phyloP scores from a whole-genome alignment of 2,113 vertebrate genomes.

The Myotis yumanensis region DNA sequence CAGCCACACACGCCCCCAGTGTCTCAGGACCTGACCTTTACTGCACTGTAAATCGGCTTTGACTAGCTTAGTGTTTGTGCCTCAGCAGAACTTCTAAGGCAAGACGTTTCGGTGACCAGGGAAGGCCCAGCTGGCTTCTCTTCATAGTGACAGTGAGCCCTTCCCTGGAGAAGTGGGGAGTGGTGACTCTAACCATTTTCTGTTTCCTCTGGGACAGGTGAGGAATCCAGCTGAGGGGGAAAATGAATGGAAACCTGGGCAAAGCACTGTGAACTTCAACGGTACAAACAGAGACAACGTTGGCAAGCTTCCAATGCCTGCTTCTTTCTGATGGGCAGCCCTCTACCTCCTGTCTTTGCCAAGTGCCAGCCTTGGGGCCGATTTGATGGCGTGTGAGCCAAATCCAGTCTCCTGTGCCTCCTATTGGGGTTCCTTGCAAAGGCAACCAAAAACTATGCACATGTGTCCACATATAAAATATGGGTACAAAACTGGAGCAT shows the following conservation, averaged over 20 bases:
- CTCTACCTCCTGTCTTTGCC: not conserved
- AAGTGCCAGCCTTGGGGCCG: not conserved
- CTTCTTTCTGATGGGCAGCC: not conserved
- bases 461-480: accelerated
- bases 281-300: not conserved
- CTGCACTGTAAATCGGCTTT: not conserved
- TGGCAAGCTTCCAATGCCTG: not conserved
- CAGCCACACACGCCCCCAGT: too few species aligned
- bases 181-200: not conserved
- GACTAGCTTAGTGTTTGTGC: not conserved
- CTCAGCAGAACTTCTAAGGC: not conserved
- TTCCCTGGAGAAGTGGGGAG: not conserved
- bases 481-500: accelerated
- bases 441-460: too few species aligned
- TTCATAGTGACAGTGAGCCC: not conserved
- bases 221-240: not conserved
- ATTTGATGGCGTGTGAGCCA: not conserved
- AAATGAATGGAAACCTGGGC: not conserved
- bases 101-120: not conserved
- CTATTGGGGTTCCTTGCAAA: not conserved
- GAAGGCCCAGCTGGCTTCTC: not conserved
- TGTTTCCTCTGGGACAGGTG: not conserved
- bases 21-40: too few species aligned
- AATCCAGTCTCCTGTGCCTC: not conserved
- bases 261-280: not conserved